Evolutionary conservation across 2,113 vertebrate genomes (phyloP).

Genomic region (Myiagra hebetior): DNA sequence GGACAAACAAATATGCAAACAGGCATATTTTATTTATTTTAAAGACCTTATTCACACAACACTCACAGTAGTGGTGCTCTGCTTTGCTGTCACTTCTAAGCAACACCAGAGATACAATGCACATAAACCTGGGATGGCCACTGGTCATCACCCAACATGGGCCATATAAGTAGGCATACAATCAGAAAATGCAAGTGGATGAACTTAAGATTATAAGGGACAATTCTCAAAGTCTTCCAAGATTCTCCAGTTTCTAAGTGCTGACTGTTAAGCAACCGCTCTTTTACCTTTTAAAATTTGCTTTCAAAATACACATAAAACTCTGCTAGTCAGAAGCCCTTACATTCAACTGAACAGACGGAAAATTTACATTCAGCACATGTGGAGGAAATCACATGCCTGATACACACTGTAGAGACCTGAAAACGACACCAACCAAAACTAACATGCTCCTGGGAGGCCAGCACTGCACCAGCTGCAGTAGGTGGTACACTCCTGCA

Average conservation of each 20-base stretch:
- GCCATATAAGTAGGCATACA: background rate
- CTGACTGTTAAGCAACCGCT: background rate
- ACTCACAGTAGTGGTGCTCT: background rate
- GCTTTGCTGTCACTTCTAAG: background rate
- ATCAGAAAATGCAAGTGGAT: background rate
- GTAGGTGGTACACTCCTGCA: background rate
- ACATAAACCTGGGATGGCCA: background rate
- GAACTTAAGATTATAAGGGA: background rate
- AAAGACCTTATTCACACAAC: background rate
- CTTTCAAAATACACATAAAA: background rate
- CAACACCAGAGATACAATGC: background rate
- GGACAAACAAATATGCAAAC: background rate
- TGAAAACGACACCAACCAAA: background rate
- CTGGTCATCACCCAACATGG: background rate
- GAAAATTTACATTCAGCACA: background rate
- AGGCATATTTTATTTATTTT: background rate
- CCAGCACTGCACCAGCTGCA: background rate
- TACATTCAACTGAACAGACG: rapidly evolving
- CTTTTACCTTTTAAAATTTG: background rate
- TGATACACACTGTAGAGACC: rapidly evolving
- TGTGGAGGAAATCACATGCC: rapidly evolving
- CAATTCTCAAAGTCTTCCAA: background rate
- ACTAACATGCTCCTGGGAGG: background rate
- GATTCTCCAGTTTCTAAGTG: background rate
- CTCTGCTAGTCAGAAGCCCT: background rate